These are phyloP conservation scores for Epinotia demarniana DNA, from an alignment of 2,888 invertebrate species.

Conservation along the genomic window DNA sequence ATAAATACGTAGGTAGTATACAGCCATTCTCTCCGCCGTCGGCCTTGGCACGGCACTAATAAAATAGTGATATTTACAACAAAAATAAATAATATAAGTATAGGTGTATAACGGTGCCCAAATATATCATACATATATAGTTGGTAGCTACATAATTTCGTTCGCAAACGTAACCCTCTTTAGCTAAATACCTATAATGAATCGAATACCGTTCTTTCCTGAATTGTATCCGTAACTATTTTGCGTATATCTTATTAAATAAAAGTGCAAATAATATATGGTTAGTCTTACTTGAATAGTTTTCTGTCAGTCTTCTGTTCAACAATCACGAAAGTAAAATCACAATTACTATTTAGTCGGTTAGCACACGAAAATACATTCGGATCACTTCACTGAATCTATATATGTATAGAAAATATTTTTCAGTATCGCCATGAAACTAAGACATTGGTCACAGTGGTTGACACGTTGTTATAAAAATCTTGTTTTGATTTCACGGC, in stretches of 20 bases:
- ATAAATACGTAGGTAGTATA: not conserved
- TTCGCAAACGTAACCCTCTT: not conserved
- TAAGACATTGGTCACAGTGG: conserved; percentile 72
- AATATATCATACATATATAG: not conserved
- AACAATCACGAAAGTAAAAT: conserved; percentile 45
- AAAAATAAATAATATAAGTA: not conserved
- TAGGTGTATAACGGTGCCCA: no score
- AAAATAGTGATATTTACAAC: not conserved
- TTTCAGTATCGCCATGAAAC: conserved; percentile 73
- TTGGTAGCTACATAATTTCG: not conserved
- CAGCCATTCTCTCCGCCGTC: not conserved
- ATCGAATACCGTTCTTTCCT: no score
- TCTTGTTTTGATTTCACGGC: conserved; percentile 60
- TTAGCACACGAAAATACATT: conserved; percentile 62
- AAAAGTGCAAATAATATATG: not conserved
- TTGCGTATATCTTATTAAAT: not conserved
- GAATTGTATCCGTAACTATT: no score
- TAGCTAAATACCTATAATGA: not conserved
- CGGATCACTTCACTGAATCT: conserved; percentile 76
- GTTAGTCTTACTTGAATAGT: conserved; percentile 43
- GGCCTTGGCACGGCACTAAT: not conserved
- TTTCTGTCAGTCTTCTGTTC: conserved; percentile 51
- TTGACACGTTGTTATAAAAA: conserved; percentile 77
- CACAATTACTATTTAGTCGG: conserved; percentile 55
- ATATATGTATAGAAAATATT: conserved; percentile 63